Conservation (phyloP, 2,113 vertebrate genomes). For the Patagioenas fasciata region DNA sequence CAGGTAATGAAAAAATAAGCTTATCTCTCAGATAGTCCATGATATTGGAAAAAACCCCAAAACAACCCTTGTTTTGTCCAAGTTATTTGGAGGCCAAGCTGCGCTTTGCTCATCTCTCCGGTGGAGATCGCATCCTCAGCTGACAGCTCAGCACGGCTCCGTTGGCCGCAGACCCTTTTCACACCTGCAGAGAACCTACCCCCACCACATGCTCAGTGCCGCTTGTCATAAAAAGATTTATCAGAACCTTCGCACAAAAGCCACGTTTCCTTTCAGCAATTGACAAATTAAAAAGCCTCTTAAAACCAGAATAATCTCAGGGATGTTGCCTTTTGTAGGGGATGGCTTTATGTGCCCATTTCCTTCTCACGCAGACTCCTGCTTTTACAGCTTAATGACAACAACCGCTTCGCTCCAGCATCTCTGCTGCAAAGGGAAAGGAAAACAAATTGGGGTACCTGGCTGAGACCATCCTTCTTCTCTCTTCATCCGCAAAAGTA, state of each 20-base stretch:
- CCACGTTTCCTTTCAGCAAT: background rate
- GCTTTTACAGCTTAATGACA: constrained; percentile 4
- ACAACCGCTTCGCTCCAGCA: background rate
- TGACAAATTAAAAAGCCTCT: background rate
- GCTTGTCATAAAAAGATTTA: background rate
- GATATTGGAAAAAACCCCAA: background rate
- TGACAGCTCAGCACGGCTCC: background rate
- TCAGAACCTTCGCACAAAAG: background rate
- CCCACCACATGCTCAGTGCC: rapidly evolving
- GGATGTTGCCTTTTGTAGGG: background rate
- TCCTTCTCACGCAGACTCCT: background rate
- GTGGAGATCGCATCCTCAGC: background rate
- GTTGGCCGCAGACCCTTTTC: background rate
- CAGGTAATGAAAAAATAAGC: background rate
- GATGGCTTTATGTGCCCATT: background rate
- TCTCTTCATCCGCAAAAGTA: background rate
- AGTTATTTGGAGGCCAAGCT: background rate
- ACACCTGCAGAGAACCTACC: background rate
- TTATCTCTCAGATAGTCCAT: background rate
- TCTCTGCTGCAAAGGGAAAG: background rate
- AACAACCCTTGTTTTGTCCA: background rate
- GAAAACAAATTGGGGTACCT: background rate
- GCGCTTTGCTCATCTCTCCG: rapidly evolving
- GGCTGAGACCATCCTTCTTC: background rate
- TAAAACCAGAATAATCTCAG: background rate